phyloP scores from a whole-genome alignment of 2,113 vertebrate species.

The Ranitomeya variabilis region DNA sequence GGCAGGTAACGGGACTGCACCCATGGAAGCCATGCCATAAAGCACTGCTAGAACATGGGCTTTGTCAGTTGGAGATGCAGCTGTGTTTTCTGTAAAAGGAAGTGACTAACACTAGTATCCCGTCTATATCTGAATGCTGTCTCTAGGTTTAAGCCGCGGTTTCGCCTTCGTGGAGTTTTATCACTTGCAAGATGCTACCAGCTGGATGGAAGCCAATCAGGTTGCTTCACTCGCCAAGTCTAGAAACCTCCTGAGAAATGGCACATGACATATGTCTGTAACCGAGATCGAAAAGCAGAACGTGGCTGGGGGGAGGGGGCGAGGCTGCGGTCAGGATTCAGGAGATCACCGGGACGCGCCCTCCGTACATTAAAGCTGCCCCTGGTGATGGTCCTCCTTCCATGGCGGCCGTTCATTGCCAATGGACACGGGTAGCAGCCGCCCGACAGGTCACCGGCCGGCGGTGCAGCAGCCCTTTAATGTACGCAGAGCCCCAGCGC shows the following conservation, averaged over 20 bases:
- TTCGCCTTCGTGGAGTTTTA: constrained; percentile 99
- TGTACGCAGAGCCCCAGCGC: constrained; percentile 54
- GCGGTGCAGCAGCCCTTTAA: constrained; percentile 2
- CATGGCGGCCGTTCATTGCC: not conserved
- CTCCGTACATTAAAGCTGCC: constrained; percentile 80
- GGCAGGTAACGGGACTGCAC: constrained; percentile 47
- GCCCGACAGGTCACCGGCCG: not conserved
- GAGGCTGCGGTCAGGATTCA: constrained; percentile 71
- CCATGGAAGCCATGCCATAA: constrained; percentile 84
- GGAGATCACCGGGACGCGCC: constrained; percentile 73
- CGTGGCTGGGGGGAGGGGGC: constrained; percentile 61
- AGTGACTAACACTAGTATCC: constrained; percentile 99
- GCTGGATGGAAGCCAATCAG: constrained; percentile 99
- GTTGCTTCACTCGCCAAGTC: constrained; percentile 99
- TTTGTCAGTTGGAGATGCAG: constrained; percentile 98
- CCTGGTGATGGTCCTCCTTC: not conserved
- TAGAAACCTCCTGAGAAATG: constrained; percentile 88
- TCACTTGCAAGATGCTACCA: constrained; percentile 99
- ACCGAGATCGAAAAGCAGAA: constrained; percentile 72
- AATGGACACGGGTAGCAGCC: not conserved
- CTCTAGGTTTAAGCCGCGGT: constrained; percentile 99
- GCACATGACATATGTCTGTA: constrained; percentile 87
- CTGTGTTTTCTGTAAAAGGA: constrained; percentile 90
- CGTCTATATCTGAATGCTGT: constrained; percentile 99
- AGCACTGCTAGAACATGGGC: constrained; percentile 83